Evolutionary conservation across 2,888 invertebrate species (phyloP), one percentile per base, ranked within the genome.

Genomic region (Ophioninae sp.): DNA sequence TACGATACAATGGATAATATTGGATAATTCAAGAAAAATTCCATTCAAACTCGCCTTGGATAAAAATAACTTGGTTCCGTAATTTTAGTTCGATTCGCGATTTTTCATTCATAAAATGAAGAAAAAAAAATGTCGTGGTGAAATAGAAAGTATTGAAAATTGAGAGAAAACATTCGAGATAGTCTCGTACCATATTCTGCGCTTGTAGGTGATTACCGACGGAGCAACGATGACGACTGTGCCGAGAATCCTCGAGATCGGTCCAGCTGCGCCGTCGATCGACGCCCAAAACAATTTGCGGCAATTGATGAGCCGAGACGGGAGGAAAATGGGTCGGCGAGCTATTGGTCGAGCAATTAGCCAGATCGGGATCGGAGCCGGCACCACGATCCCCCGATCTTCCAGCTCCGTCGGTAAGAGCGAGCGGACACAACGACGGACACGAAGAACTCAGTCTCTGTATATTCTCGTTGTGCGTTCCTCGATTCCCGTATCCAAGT

Each of bases 201-300:
- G 92, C 91, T 85, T 92, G 92, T 20, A 93, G 87, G 75, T 92
- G 92, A 89, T 91, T 91, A 65, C 92, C 92, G 63, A 91, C 90
- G 58, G 90, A 91, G 76, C 87, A 88, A 82, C 90, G 90, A 73
- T 91, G 90, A 63, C 90, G 89, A 65, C 89, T 90, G 73, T 90
- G 90, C 71, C 91, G 89, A 2, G 89, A 93, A 90, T 96, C 96
- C 91, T 97, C 97, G 81, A 97, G 94, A n/a, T 97, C 97, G 6
- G 97, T 97, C 97, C 97, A 97, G 86, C 97, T 97, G 91, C 97
- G 95, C 87, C 97, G 94, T 83, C 95, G 94, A 83, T 95, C 94
- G 88, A 95, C 94, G 6, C 93, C 92, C 86, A 95, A 93, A 82
- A 94, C 93, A 91, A 88, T 89, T 87, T 94, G 94, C 23, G 94